Evolutionary conservation across 2,113 vertebrate genomes (phyloP), one percentile per base, ranked within the genome.

Genomic region (Theristicus caerulescens): DNA sequence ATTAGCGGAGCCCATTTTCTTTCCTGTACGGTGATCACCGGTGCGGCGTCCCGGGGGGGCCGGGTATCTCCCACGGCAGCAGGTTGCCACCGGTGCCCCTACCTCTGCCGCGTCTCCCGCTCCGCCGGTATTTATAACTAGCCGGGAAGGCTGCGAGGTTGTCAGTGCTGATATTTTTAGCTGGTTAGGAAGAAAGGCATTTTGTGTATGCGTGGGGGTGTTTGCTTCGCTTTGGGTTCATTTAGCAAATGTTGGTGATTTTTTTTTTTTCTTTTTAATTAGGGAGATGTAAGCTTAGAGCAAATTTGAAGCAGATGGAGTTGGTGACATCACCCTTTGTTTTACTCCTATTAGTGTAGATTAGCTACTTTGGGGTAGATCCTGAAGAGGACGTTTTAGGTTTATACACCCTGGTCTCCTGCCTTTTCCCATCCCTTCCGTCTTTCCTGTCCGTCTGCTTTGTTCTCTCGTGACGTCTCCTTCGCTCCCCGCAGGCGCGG

Each of bases 221-320:
- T 82, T 88, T 72, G 65, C 46, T 86, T 88, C 0, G 2, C 40
- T 72, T 71, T 59, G 84, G n/a, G 49, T 76, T 94, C 17, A 4
- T 92, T 91, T 36, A 91, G 65, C 78, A 91, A 92, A 69, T 42
- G 55, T n/a, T 70, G 64, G 38, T 79, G 62, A 16, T 38, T 20
- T 51, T 57, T 17, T 22, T 27, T 58, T 29, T 25, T 24, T 16
- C 31, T 49, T 49, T 84, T 76, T 79, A 88, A 93, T 96, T 93
- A 84, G 81, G n/a, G 67, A 82, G 72, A 70, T 76, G 36, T 44
- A 64, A 88, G 67, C 77, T 86, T 31, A 46, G 64, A 82, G 72
- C 52, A 64, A 91, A 86, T 90, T 73, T 26, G 70, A 83, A 87
- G 89, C 97, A 97, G 96, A 88, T 94, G 96, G 96, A 81, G 86